phyloP scores from a whole-genome alignment of 2,888 invertebrate genomes.

The Margaritifera margaritifera region DNA sequence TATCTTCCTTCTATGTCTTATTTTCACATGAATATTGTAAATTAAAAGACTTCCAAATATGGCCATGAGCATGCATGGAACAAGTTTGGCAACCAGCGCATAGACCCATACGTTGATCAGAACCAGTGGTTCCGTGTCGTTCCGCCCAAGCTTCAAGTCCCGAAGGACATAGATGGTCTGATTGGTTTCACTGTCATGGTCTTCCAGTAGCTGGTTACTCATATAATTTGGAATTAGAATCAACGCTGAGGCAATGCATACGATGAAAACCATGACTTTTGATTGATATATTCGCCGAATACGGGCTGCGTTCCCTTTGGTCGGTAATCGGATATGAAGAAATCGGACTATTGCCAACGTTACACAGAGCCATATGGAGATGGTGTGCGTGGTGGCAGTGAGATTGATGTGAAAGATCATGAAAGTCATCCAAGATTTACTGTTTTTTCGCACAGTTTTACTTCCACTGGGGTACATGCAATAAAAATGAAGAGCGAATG shows the following conservation, averaged over 20 bases:
- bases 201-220: slow-evolving; percentile 76
- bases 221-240: slow-evolving; percentile 90
- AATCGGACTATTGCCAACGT: slow-evolving; percentile 93
- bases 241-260: slow-evolving; percentile 88
- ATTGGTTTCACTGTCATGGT: slow-evolving; percentile 38
- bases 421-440: slow-evolving; percentile 71
- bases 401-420: slow-evolving; percentile 87
- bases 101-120: slow-evolving; percentile 88
- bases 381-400: slow-evolving; percentile 89
- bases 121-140: slow-evolving; percentile 53
- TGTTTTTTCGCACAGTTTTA: slow-evolving; percentile 59
- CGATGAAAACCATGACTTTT: slow-evolving; percentile 82
- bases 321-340: slow-evolving; percentile 80
- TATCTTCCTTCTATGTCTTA: slow-evolving; percentile 55
- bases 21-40: slow-evolving; percentile 61
- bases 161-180: slow-evolving; percentile 50
- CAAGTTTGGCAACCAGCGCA: slow-evolving; percentile 90
- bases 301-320: slow-evolving; percentile 78
- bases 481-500: slow-evolving; percentile 83
- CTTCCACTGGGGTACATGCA: slow-evolving; percentile 48
- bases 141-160: slow-evolving; percentile 49
- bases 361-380: slow-evolving; percentile 93
- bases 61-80: slow-evolving; percentile 90
- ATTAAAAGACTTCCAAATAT: slow-evolving; percentile 75
- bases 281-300: slow-evolving; percentile 85